These are phyloP conservation scores for Oligia fasciuncula DNA, from an alignment of 2,888 invertebrate genomes.

Conservation along the genomic window DNA sequence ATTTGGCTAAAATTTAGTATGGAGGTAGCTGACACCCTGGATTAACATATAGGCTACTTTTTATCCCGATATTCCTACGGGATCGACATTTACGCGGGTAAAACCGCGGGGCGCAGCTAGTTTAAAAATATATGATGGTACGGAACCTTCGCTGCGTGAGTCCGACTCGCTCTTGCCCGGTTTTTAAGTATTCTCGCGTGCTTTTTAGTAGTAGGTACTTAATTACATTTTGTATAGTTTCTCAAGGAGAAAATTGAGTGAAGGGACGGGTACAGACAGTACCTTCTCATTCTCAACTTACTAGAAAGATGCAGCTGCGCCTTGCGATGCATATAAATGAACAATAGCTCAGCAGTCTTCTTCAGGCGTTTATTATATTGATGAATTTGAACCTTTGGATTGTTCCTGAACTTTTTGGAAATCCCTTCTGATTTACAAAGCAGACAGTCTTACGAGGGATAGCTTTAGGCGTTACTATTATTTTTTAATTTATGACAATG, in stretches of 20 bases:
- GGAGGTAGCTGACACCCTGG: no score
- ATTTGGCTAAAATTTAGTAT: no score
- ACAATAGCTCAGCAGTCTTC: not conserved
- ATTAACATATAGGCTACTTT: no score
- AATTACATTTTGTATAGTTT: not conserved
- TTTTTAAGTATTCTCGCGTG: not conserved
- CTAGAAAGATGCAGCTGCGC: not conserved
- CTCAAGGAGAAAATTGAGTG: not conserved
- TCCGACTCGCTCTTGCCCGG: no score
- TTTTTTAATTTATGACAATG: not conserved
- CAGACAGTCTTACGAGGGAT: not conserved
- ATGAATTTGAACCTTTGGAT: not conserved
- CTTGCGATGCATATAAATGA: not conserved
- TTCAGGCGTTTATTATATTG: constrained; percentile 13
- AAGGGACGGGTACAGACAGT: not conserved
- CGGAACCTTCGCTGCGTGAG: no score
- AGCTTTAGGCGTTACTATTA: not conserved
- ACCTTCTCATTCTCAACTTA: no score
- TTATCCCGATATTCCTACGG: no score
- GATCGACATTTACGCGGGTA: no score
- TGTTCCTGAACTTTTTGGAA: not conserved
- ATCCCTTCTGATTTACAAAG: not conserved
- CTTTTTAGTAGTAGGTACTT: not conserved
- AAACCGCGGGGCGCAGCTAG: no score
- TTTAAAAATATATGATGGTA: no score